Conservation (phyloP, 2,113 vertebrate genomes). For the Dinomys branickii region DNA sequence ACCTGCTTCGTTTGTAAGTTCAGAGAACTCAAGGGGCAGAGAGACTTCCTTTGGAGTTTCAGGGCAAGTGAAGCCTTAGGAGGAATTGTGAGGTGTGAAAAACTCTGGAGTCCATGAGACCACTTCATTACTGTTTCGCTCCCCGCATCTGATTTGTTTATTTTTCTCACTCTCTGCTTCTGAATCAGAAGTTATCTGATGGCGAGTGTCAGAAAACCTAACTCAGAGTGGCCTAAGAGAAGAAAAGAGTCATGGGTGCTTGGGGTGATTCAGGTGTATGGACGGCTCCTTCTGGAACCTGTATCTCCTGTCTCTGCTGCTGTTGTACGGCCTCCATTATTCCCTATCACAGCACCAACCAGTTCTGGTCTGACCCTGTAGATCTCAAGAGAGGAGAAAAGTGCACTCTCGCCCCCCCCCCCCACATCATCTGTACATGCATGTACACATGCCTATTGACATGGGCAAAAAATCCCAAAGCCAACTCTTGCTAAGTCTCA, state of each 20-base stretch:
- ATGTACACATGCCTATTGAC: background rate
- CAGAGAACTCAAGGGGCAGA: background rate
- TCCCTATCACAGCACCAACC: background rate
- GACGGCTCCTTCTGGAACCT: background rate
- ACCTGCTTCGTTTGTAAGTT: background rate
- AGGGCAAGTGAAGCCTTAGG: background rate
- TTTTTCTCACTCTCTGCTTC: conserved; percentile 3
- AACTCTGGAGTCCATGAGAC: background rate
- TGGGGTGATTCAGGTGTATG: background rate
- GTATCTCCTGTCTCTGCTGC: background rate
- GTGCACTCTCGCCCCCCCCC: background rate
- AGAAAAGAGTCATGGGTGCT: background rate
- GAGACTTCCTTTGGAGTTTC: background rate
- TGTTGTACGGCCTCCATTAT: background rate
- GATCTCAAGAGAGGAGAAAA: background rate
- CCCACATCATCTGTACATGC: background rate
- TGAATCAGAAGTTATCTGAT: conserved; percentile 10
- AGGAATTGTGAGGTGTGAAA: background rate
- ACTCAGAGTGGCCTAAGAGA: background rate
- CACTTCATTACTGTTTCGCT: background rate
- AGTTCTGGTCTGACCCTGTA: background rate
- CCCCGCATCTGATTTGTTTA: background rate
- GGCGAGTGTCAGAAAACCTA: conserved; percentile 50
- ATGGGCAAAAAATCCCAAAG: background rate
- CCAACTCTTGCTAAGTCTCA: background rate